phyloP scores from a whole-genome alignment of 2,113 vertebrate species.

The Rhinolophus ferrumequinum region DNA sequence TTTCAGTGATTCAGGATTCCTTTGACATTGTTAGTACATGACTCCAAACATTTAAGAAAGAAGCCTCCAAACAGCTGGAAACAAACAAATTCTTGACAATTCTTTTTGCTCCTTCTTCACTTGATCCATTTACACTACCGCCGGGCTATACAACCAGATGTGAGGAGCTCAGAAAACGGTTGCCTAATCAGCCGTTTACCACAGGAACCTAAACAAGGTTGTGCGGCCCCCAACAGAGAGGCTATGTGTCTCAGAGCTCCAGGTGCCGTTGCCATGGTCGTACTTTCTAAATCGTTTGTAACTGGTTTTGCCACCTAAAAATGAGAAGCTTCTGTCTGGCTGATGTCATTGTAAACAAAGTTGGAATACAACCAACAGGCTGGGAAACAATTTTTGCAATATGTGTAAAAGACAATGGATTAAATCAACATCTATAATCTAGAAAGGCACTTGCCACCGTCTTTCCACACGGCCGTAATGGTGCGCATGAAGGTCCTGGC shows the following conservation, averaged over 20 bases:
- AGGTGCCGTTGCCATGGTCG: not conserved
- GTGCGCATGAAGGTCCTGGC: no score
- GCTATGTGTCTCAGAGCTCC: not conserved
- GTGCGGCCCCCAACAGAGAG: not conserved
- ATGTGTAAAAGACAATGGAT: not conserved
- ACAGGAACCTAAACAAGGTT: not conserved
- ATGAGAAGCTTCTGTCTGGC: conserved; percentile 29
- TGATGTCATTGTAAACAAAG: not conserved
- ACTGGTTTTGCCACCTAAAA: conserved; percentile 19
- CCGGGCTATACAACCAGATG: not conserved
- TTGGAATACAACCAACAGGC: not conserved
- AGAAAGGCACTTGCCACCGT: no score
- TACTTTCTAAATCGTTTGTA: conserved; percentile 45
- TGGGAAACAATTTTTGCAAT: not conserved
- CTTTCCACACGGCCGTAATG: no score
- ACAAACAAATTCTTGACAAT: conserved; percentile 21
- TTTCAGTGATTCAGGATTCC: conserved; percentile 46
- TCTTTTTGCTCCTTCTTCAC: conserved; percentile 17
- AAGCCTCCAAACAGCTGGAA: conserved; percentile 32
- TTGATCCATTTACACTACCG: not conserved
- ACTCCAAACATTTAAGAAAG: conserved; percentile 52
- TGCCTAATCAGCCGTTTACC: not conserved
- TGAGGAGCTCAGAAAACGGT: conserved; percentile 46
- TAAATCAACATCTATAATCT: not conserved
- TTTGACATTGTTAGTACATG: conserved; percentile 47